Base-by-base conservation (phyloP, 2,888 invertebrate species). In the Cloeon dipterum region DNA sequence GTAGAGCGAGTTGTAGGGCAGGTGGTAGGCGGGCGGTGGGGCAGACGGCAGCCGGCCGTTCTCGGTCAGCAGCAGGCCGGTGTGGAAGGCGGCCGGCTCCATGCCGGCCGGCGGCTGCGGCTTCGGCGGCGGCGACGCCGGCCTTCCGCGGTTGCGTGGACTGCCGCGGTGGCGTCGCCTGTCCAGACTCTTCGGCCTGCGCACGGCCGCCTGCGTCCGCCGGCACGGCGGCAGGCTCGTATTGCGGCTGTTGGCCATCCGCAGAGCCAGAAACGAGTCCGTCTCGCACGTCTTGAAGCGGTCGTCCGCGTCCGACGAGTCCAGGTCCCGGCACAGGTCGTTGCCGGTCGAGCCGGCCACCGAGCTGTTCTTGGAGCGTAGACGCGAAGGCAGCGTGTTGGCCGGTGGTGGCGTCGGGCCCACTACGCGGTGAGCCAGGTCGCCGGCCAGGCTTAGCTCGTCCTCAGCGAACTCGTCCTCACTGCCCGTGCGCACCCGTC, bases 391-490 rank as follows among this genome's bases (percentile, higher is more conserved):
- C 3, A 53, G 50, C 3, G 53, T 53, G 21, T 54, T 55, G 55
- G 63, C 43, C 56, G 64, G 44, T 43, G 55, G 52, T 32, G 32
- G 35, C 32, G 21, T 33, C 34, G 56, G 43, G 25, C 52, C 45
- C 36, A 53, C 45, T 36, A 45, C 46, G 34, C 35, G 21, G 37
- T n/a, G n/a, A 36, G 34, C 44, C 41, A 36, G 50, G 62, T 66
- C 75, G 36, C 58, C 59, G 37, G 56, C 59, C 8, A 59, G 47
- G 41, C 59, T 59, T 11, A 82, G 62, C 50, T 82, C 82, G 51
- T 82, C 82, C 57, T 81, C 82, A 35, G 81, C 81, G 50, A 82
- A 81, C 50, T 82, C 81, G 49, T 82, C 82, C 50, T 81, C 82
- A 50, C 78, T 79, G 50, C 71, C 72, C 25, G 70, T 63, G 10